Evolutionary conservation across 2,113 vertebrate genomes (phyloP), one percentile per base, ranked within the genome.

Genomic region (Protobothrops flavoviridis): DNA sequence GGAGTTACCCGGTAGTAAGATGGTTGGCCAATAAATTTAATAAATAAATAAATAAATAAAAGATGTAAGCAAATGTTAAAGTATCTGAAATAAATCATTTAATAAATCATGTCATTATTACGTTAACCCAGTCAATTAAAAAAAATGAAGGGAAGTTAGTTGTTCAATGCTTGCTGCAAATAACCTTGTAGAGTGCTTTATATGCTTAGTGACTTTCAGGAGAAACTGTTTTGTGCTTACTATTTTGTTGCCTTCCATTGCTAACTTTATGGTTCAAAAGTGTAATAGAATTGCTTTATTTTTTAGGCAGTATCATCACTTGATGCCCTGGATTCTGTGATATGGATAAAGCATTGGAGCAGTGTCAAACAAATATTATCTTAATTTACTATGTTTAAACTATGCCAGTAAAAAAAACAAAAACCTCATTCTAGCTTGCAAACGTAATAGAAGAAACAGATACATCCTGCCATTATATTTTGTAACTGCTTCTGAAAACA

Each of bases 311-410:
- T 48, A 24, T 81, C 64, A 59, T 48, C 48, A 87, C 17, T 94
- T 43, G 59, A 21, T 92, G 23, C n/a, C n/a, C 39, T 61, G 17
- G 48, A 45, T 92, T 69, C 48, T 45, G 17, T 88, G 59, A 64
- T 87, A 48, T 55, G 23, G 52, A 92, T 29, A 88, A 88, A 92
- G 29, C 23, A n/a, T 74, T 74, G 50, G 59, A 88, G n/a, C 59
- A 69, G 11, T 88, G 3, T 26, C 87, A 6, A 45, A 26, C 1
- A 87, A 45, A 33, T 69, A 50, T 13, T 20, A 21, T 93, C 33
- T 92, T 90, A 86, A 56, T 94, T 92, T 88, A 74, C 53, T 88
- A 11, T 88, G 86, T 88, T 88, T 92, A 88, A 69, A 87, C 29
- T 55, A 48, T 88, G 45, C 57, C 59, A 92, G 61, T 74, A 92